phyloP scores from a whole-genome alignment of 1,140 invertebrate genomes.

The Neuroterus valhalla region DNA sequence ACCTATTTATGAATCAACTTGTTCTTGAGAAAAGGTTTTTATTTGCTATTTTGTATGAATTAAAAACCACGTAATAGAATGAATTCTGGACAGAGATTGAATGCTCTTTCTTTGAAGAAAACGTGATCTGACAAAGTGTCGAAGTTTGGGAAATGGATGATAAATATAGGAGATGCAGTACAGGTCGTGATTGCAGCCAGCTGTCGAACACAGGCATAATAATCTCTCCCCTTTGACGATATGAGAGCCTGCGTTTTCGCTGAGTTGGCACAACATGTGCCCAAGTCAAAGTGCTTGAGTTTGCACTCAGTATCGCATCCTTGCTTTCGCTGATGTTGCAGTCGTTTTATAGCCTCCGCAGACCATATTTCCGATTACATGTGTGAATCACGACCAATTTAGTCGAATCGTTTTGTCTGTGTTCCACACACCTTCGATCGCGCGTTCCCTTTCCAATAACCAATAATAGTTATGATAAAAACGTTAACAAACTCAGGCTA shows the following conservation, averaged over 20 bases:
- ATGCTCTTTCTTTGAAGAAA: no score
- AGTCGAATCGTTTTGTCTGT: constrained; percentile 31
- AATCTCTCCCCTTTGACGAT: constrained; percentile 64
- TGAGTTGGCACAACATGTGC: constrained; percentile 75
- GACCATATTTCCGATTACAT: constrained; percentile 67
- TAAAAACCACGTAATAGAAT: no score
- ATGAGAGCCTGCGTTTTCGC: constrained; percentile 69
- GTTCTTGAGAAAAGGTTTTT: no score
- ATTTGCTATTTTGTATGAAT: no score
- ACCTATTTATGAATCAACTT: no score
- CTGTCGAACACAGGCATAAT: constrained; percentile 65
- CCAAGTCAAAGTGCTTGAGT: constrained; percentile 72
- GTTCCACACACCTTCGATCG: neutral
- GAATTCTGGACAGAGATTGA: no score
- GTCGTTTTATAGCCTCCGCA: constrained; percentile 65
- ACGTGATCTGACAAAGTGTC: no score
- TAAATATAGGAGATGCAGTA: neutral
- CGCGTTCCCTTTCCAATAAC: neutral
- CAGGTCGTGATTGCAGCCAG: constrained; percentile 48
- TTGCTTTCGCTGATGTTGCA: constrained; percentile 68
- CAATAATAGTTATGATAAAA: no score
- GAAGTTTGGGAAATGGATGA: no score
- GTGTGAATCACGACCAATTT: constrained; percentile 40
- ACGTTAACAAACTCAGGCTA: no score
- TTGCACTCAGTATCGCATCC: constrained; percentile 68